Percentiles rank a stretch among this genome's conserved stretches.
Evolutionary conservation across 2,113 vertebrate species (phyloP).

Genomic region (Muscicapa adusta): DNA sequence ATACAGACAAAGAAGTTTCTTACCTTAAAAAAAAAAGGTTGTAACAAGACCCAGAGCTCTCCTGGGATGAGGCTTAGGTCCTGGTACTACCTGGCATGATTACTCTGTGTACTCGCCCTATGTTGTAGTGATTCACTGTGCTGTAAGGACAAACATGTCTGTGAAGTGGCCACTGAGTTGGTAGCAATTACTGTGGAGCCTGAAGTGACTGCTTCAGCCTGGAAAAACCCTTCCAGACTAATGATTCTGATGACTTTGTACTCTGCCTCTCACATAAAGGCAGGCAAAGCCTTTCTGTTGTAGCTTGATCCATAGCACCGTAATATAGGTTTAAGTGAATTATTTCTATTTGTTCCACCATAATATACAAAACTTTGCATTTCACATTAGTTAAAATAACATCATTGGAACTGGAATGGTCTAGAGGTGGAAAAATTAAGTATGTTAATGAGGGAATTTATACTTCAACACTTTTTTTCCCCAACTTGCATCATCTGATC

Average conservation of each 20-base stretch:
- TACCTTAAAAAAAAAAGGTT: background rate
- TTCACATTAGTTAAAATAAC: background rate
- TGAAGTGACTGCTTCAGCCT: background rate
- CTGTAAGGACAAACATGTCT: background rate
- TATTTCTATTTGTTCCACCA: fast-evolving
- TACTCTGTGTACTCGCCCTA: fast-evolving
- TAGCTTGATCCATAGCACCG: background rate
- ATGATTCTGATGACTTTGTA: background rate
- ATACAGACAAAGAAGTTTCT: background rate
- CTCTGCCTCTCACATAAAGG: background rate
- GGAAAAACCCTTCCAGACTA: background rate
- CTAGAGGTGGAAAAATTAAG: background rate
- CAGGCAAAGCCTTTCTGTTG: background rate
- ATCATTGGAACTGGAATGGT: background rate
- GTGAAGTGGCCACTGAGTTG: background rate
- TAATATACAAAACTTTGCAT: background rate
- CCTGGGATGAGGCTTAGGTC: background rate
- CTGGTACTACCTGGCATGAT: background rate
- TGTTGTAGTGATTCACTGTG: background rate
- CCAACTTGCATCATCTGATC: background rate
- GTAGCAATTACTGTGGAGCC: background rate
- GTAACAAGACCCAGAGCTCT: background rate
- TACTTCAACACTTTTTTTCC: fast-evolving
- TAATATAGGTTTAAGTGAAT: background rate
- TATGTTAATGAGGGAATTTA: background rate